phyloP scores from a whole-genome alignment of 2,888 invertebrate genomes.

The Andrena fulva region DNA sequence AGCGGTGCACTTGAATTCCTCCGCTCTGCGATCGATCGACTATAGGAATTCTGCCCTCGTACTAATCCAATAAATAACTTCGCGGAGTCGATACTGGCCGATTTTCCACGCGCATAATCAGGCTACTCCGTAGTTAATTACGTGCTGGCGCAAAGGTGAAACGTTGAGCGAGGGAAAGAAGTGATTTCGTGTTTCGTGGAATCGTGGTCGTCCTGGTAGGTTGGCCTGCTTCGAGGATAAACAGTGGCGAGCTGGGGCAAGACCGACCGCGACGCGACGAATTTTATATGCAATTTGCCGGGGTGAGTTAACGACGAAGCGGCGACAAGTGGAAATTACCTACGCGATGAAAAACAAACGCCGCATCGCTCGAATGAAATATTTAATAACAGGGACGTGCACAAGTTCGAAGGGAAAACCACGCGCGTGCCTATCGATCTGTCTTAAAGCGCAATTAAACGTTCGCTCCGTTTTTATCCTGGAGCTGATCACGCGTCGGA shows the following conservation, averaged over 20 bases:
- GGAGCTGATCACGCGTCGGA: conserved; percentile 11
- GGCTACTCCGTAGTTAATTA: conserved; percentile 24
- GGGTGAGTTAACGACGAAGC: conserved; percentile 7
- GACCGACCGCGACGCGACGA: background rate
- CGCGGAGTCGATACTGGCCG: too few relatives aligned
- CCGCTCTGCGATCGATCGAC: background rate
- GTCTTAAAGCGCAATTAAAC: conserved; percentile 33
- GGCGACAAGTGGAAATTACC: background rate
- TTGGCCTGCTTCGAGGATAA: background rate
- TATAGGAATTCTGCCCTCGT: background rate
- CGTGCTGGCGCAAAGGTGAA: background rate
- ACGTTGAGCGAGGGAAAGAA: background rate
- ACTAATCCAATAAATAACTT: background rate
- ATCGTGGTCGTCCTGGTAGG: background rate
- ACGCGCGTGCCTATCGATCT: conserved; percentile 39
- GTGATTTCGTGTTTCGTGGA: too few relatives aligned
- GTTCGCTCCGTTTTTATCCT: conserved; percentile 26
- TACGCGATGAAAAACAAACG: conserved; percentile 15
- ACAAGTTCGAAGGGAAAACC: background rate
- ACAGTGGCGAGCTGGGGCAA: background rate
- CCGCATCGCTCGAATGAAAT: conserved; percentile 30
- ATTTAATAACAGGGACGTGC: conserved; percentile 20
- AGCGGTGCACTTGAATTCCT: background rate
- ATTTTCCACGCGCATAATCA: background rate
- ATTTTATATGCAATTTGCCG: conserved; percentile 18